A percentile compares a stretch with the other conserved stretches of the same genome.
Evolutionary conservation across 2,113 vertebrate genomes (phyloP).

Genomic region (Centropus unirufus): DNA sequence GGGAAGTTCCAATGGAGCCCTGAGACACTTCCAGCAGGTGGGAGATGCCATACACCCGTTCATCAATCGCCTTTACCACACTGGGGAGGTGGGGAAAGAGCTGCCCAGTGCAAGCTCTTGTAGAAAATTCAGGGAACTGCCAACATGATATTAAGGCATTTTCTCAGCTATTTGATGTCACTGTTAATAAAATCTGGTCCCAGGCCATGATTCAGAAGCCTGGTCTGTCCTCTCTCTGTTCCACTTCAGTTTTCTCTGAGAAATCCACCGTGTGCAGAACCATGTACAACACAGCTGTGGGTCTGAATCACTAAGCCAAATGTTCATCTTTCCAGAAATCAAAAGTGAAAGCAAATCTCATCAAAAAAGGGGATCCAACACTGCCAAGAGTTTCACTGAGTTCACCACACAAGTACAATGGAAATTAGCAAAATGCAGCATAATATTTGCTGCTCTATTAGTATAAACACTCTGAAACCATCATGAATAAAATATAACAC

Average conservation of each 20-base stretch:
- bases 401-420: background rate
- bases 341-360: background rate
- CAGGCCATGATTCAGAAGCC: background rate
- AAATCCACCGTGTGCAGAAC: background rate
- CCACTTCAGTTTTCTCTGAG: background rate
- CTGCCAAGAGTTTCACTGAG: background rate
- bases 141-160: background rate
- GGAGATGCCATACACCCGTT: accelerated
- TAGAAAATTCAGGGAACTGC: background rate
- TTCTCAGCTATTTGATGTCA: background rate
- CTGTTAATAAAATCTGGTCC: background rate
- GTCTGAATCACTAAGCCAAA: accelerated
- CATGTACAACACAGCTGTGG: background rate
- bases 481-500: background rate
- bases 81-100: background rate
- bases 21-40: background rate
- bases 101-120: background rate
- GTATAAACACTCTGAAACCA: background rate
- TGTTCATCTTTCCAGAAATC: background rate
- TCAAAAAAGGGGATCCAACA: background rate
- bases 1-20: background rate
- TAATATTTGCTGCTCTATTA: background rate
- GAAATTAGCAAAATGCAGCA: background rate
- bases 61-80: accelerated
- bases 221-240: background rate